Base-by-base conservation (phyloP, 2,888 invertebrate genomes). In the Noctua comes region DNA sequence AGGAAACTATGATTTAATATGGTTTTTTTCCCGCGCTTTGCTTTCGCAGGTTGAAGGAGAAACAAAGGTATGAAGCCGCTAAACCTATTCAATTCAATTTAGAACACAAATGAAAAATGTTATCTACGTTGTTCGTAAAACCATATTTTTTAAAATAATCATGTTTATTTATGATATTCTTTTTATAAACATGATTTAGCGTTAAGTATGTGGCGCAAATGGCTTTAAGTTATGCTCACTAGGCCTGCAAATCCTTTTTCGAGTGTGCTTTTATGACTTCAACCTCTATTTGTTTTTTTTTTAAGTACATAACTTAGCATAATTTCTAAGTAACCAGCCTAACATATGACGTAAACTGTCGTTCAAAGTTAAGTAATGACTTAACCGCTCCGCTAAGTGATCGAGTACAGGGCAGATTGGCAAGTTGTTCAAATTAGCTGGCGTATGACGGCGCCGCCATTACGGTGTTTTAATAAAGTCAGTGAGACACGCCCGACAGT, bases 381-480 rank as follows among this genome's bases (percentile, higher is more conserved):
- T 81, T 77, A 81, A 85, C 64, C 66, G 46, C 27, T 18, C 5
- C 59, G 66, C 77, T 77, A 85, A 83, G 82, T 83, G 85, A 83
- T 83, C 82, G 77, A 77, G 85, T 74, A 73, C 82, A 43, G 31
- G 77, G 51, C 59, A 68, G 85, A 85, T 85, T 77, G 83, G 70
- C 83, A 83, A 85, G 85, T 83, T 83, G 64, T 71, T 51, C 46
- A 68, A 77, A 81, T 81, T 74, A 81, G 36, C 46, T 5, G 59
- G n/a, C 68, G 59, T 31, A 8, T 18, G 54, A 27, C 72, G 83
- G 69, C 46, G 36, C 43, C 24, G 72, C 77, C 82, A 83, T 85
- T 85, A 85, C 31, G 24, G 64, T 36, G 36, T 80, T 73, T 73
- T 84, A 84, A 73, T 84, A 80, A 84, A 27, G 69, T 70, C 69